Evolutionary conservation across 2,797 vertebrate genomes (phyloP).

Genomic region (Iguana delicatissima): DNA sequence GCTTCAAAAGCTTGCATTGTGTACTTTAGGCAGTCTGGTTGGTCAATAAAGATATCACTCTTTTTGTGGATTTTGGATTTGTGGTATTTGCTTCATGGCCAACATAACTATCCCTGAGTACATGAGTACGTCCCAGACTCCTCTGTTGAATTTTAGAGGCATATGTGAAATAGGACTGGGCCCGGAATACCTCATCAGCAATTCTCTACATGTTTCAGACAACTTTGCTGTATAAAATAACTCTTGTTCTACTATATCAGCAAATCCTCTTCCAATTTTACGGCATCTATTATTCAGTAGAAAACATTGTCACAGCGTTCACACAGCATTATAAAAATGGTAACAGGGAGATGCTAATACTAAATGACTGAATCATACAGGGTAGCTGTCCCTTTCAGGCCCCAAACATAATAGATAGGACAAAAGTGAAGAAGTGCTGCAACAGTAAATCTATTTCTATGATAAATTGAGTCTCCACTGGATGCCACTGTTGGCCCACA

Average conservation of each 20-base stretch:
- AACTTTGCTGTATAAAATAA: background rate
- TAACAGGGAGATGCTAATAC: background rate
- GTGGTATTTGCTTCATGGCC: too few relatives aligned
- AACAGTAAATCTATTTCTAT: background rate
- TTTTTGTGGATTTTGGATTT: too few relatives aligned
- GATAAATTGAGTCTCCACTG: conserved; percentile 62
- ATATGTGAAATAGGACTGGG: background rate
- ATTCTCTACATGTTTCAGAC: background rate
- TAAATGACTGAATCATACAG: conserved; percentile 25
- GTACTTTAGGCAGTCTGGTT: too few relatives aligned
- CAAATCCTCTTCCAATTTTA: background rate
- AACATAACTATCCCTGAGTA: too few relatives aligned
- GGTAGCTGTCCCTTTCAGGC: conserved; percentile 12
- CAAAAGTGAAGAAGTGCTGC: background rate
- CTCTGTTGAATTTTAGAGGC: background rate
- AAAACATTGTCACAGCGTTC: background rate
- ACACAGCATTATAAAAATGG: background rate
- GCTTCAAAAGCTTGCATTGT: too few relatives aligned
- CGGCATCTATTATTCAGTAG: conserved; percentile 8
- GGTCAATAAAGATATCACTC: too few relatives aligned
- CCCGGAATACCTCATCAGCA: background rate
- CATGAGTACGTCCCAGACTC: background rate
- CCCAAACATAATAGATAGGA: background rate
- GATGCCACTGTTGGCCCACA: conserved; percentile 76
- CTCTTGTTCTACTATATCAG: background rate